Conservation (phyloP, 2,113 vertebrate species). For the Promerops cafer region DNA sequence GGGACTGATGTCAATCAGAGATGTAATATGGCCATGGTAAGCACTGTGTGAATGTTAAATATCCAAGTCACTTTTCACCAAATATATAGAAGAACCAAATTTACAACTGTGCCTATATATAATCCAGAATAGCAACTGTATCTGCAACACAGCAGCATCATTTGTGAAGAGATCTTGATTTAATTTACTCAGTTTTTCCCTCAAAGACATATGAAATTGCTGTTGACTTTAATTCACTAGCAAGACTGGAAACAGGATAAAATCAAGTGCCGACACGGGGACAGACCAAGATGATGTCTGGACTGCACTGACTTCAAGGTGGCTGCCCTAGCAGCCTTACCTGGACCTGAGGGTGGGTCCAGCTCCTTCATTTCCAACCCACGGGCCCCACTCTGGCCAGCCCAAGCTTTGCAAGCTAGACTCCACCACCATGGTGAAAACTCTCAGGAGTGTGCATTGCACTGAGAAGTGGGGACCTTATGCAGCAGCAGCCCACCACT, state of each 20-base stretch:
- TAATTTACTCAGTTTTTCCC: not conserved
- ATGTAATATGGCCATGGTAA: conserved; percentile 94
- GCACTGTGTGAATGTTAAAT: conserved; percentile 76
- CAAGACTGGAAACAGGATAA: not conserved
- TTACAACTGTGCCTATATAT: not conserved
- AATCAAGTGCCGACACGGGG: not conserved
- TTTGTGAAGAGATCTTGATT: not conserved
- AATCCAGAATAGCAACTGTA: not conserved
- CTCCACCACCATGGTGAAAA: not conserved
- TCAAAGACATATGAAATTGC: not conserved
- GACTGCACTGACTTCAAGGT: not conserved
- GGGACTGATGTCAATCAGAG: conserved; percentile 96
- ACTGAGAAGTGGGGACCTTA: not conserved
- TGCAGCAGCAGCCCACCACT: not conserved
- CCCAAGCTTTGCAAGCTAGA: not conserved
- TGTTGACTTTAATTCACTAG: not conserved
- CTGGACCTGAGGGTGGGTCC: not conserved
- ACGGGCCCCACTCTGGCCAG: not conserved
- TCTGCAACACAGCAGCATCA: not conserved
- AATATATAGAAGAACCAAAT: not conserved
- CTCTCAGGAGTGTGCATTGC: not conserved
- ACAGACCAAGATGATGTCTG: not conserved
- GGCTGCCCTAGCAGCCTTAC: not conserved
- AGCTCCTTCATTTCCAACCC: not conserved
- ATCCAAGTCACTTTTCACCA: conserved; percentile 23